A percentile compares a stretch with the other conserved stretches of the same genome.
Conservation (phyloP, 2,113 vertebrate species). For the rabbit (Oryctolagus cuniculus) region mOryCun1.1 NC_091438.1:115135501-115136000, state of each 20-base stretch:
- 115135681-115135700: background rate
- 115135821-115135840: constrained; percentile 55
- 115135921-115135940: constrained; percentile 69
- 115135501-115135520: background rate
- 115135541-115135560: background rate
- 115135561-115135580: background rate
- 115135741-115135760: background rate
- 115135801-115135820: constrained; percentile 65
- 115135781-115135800: constrained; percentile 54
- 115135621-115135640: constrained; percentile 17
- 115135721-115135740: background rate
- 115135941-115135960: constrained; percentile 65
- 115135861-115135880: constrained; percentile 43
- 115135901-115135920: constrained; percentile 64
- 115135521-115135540: background rate
- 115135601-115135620: background rate
- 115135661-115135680: background rate
- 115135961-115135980: background rate
- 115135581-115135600: background rate
- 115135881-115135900: constrained; percentile 75
- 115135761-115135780: constrained; percentile 45
- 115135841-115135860: constrained; percentile 58
- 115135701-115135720: constrained; percentile 40
- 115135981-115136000: constrained; percentile 31
- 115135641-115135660: background rate